Evolutionary conservation across 2,113 vertebrate species (phyloP).

Genomic region (Rattus rattus): DNA sequence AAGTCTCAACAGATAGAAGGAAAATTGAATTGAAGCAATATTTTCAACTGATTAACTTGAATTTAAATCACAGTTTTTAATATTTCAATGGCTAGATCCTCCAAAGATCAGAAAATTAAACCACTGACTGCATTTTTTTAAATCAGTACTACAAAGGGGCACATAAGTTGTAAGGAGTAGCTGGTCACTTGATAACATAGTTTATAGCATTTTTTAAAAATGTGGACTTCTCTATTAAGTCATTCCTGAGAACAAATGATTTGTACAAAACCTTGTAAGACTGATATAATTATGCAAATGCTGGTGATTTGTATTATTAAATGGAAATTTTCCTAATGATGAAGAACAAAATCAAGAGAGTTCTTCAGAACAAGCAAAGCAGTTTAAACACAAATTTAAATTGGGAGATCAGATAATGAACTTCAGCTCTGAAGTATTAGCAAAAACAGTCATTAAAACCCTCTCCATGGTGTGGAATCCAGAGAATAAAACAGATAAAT

Average conservation of each 20-base stretch:
- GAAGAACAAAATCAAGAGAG: neutral
- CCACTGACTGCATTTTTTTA: neutral
- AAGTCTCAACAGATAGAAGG: neutral
- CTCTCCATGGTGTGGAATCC: neutral
- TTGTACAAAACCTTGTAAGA: neutral
- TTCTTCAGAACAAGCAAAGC: neutral
- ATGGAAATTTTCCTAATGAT: neutral
- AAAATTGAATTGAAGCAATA: neutral
- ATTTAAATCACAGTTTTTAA: constrained; percentile 3
- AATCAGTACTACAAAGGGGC: neutral
- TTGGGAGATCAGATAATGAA: neutral
- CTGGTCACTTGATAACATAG: neutral
- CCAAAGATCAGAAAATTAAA: neutral
- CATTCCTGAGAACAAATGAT: neutral
- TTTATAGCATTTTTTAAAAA: neutral
- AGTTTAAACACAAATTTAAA: neutral
- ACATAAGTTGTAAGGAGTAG: neutral
- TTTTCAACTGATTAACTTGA: neutral
- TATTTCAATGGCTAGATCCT: neutral
- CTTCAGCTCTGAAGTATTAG: constrained; percentile 28
- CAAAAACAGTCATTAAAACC: constrained; percentile 31
- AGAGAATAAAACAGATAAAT: constrained; percentile 16
- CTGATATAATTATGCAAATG: neutral
- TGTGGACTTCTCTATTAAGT: neutral
- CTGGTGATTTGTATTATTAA: neutral